phyloP scores from a whole-genome alignment of 2,797 vertebrate genomes.

The Microctenopoma stevenorrisi region DNA sequence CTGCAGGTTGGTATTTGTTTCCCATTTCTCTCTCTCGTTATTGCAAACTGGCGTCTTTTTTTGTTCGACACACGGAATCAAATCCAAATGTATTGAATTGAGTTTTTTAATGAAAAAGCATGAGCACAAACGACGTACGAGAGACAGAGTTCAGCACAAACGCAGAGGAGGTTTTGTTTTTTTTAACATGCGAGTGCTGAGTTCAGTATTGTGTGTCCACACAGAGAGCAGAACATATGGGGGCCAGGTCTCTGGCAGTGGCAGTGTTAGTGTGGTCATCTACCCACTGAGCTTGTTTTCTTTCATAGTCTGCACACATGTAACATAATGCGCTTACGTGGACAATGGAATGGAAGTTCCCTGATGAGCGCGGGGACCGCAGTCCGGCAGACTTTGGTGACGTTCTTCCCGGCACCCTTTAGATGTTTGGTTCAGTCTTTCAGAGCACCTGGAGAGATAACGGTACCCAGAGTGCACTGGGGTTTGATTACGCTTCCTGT shows the following conservation, averaged over 20 bases:
- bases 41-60: too few relatives aligned
- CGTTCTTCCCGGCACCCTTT: conserved; percentile 55
- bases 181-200: neutral
- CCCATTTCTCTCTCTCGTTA: too few relatives aligned
- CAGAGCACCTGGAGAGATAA: conserved; percentile 75
- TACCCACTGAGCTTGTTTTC: conserved; percentile 48
- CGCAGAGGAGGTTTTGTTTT: neutral
- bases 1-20: too few relatives aligned
- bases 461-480: conserved; percentile 60
- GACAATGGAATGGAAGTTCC: conserved; percentile 80
- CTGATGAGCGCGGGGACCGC: conserved; percentile 65
- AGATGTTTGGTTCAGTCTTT: conserved; percentile 63
- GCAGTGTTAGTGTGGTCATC: conserved; percentile 22
- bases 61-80: too few relatives aligned
- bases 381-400: conserved; percentile 38
- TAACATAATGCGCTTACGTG: conserved; percentile 59
- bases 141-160: too few relatives aligned
- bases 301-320: conserved; percentile 52
- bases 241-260: conserved; percentile 1
- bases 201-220: neutral
- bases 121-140: too few relatives aligned
- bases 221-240: neutral
- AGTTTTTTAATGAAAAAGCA: too few relatives aligned
- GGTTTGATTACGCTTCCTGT: conserved; percentile 71
- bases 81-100: too few relatives aligned